Conservation (phyloP, 2,797 vertebrate genomes). For the Thaleichthys pacificus region DNA sequence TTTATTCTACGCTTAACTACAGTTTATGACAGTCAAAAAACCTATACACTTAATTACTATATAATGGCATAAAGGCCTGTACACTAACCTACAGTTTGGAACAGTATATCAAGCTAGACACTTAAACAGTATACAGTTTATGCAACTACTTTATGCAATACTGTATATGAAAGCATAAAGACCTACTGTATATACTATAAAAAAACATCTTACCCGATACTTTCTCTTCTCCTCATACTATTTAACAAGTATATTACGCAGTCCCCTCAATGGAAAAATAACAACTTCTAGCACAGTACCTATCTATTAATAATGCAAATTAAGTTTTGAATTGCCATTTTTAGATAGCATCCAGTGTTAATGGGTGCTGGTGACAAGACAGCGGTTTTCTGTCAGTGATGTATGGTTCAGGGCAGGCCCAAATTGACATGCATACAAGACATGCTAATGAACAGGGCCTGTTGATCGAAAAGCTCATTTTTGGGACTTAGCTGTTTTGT, state of each 20-base stretch:
- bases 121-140: no score
- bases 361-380: conserved; percentile 60
- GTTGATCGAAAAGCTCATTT: conserved; percentile 81
- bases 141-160: no score
- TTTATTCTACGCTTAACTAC: neutral
- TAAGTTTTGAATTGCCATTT: conserved; percentile 39
- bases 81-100: no score
- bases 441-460: conserved; percentile 75
- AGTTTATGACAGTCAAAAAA: no score
- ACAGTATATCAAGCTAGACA: no score
- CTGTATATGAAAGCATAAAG: no score
- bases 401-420: conserved; percentile 70
- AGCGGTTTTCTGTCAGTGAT: conserved; percentile 70
- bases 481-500: conserved; percentile 70
- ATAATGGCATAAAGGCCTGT: no score
- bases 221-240: neutral
- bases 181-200: no score
- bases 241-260: neutral
- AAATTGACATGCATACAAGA: conserved; percentile 76
- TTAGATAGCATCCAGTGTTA: conserved; percentile 51
- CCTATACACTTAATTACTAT: no score
- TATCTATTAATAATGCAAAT: conserved; percentile 27
- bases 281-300: neutral
- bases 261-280: neutral
- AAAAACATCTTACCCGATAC: neutral